Evolutionary conservation across 2,113 vertebrate genomes (phyloP).

Genomic region (Pterophyllum scalare): DNA sequence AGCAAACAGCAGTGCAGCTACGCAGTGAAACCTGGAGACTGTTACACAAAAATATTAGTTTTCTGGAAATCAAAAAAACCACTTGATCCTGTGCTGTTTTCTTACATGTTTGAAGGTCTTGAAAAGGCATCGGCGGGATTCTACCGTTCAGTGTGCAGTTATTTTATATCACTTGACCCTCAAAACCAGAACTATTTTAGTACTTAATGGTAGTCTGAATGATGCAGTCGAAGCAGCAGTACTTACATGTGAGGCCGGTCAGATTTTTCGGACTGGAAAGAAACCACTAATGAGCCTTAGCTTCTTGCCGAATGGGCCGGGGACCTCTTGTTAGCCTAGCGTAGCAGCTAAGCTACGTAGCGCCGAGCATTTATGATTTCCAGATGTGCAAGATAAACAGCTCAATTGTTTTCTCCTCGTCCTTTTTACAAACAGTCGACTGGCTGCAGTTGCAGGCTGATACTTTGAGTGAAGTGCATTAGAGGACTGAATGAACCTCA

Average conservation of each 20-base stretch:
- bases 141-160: neutral
- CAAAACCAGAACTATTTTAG: constrained; percentile 35
- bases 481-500: constrained; percentile 61
- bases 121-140: neutral
- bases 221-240: neutral
- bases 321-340: constrained; percentile 50
- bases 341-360: constrained; percentile 37
- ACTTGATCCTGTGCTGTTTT: neutral
- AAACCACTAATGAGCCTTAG: constrained; percentile 57
- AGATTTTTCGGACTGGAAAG: constrained; percentile 43
- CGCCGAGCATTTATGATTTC: constrained; percentile 60
- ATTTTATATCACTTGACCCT: constrained; percentile 9
- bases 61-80: neutral
- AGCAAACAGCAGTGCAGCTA: neutral
- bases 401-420: constrained; percentile 55
- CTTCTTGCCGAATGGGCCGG: constrained; percentile 15
- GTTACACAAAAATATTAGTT: neutral
- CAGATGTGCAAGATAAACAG: constrained; percentile 73
- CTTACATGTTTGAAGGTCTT: neutral
- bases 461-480: constrained; percentile 17
- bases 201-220: constrained; percentile 13
- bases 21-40: neutral
- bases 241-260: constrained; percentile 2
- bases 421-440: constrained; percentile 45
- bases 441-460: constrained; percentile 16